Base-by-base conservation (phyloP, 2,797 vertebrate species). In the Crocidura indochinensis region DNA sequence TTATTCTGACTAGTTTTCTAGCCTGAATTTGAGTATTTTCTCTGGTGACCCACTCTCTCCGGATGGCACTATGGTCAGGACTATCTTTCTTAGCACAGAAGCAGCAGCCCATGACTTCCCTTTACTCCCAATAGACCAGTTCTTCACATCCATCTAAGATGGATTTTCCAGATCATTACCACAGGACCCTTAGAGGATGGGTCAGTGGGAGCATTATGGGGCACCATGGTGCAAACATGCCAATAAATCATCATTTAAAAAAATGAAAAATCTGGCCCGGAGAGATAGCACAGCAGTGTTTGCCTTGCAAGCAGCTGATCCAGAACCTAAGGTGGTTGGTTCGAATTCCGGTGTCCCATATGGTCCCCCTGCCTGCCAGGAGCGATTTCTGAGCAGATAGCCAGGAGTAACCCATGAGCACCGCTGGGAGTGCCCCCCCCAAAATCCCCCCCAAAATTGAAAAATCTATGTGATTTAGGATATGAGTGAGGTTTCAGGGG, bases 1-100 rank as follows among this genome's bases (percentile, higher is more conserved):
- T 82, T 12, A 77, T 62, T 83, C 86, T 29, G 44, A 38, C 15
- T 17, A 26, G 27, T 64, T 91, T 71, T 62, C 56, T 60, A 74
- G 76, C 1, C 10, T 60, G 20, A 22, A 2, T 17, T 29, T 71
- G 22, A 64, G n/a, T 78, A 81, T 56, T 74, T 85, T 81, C 38
- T 29, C 46, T 64, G 10, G 22, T 22, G 83, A 82, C 44, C 53
- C 26, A 51, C 7, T 67, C 10, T 84, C 24, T 80, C 24, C 56
- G 71, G 20, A 89, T 56, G 49, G 19, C n/a, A 64, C 26, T 80
- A 24, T 1, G 44, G 38, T 46, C 69, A 76, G 72, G 64, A 85
- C 68, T 46, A 26, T 77, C 69, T 81, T 87, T 67, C 12, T 20
- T 6, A 29, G 10, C 67, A 29, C 38, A 62, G 56, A 74, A n/a